A percentile compares a stretch with the other conserved stretches of the same genome.
These are phyloP conservation scores for Bedellia somnulentella DNA, from an alignment of 2,888 invertebrate species.

Conservation along the genomic window DNA sequence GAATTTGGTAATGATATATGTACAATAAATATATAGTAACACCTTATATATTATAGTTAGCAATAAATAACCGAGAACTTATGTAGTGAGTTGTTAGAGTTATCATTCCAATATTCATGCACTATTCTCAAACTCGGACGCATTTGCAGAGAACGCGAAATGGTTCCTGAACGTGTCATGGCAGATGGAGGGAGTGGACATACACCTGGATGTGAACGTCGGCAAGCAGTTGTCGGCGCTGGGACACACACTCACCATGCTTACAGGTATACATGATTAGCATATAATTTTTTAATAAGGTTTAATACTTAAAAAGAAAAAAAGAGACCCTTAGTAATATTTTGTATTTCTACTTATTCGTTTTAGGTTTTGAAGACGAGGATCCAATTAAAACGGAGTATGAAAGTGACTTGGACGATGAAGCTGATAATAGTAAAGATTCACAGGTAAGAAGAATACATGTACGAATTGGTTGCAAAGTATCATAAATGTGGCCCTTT, in stretches of 20 bases:
- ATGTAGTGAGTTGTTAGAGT: no score
- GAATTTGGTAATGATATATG: no score
- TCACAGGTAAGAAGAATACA: slow-evolving; percentile 35
- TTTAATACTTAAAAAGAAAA: not conserved
- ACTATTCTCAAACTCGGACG: no score
- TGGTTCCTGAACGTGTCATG: slow-evolving; percentile 98
- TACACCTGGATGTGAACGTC: slow-evolving; percentile 93
- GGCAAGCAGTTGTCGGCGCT: slow-evolving; percentile 94
- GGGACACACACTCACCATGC: slow-evolving; percentile 92
- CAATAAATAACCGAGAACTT: no score
- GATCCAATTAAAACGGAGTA: slow-evolving; percentile 70
- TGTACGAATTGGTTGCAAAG: not conserved
- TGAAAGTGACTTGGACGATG: slow-evolving; percentile 79
- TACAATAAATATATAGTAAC: no score
- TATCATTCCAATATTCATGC: no score
- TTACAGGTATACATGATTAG: slow-evolving; percentile 66
- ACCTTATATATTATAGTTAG: no score
- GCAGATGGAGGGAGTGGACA: slow-evolving; percentile 99
- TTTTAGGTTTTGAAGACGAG: slow-evolving; percentile 74
- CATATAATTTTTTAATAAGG: not conserved
- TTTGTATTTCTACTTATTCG: no score
- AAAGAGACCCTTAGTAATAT: no score
- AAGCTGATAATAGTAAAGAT: slow-evolving; percentile 63
- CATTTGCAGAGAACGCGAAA: slow-evolving; percentile 85
- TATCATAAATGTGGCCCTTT: no score